Evolutionary conservation across 2,888 invertebrate genomes (phyloP).

Genomic region (Nymphalis polychloros): DNA sequence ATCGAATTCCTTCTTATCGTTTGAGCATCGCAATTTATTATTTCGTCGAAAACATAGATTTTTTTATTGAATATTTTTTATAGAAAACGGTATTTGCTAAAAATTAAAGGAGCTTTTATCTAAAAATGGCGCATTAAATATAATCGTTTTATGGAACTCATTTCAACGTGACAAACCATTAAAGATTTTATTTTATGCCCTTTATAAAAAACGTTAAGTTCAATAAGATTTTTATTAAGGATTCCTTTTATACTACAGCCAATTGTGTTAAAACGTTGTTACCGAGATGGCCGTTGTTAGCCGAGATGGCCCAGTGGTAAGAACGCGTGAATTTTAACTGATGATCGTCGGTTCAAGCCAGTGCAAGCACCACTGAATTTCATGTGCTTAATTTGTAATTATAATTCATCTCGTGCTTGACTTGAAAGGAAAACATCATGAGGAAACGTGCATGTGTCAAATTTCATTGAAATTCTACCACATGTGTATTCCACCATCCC

Average conservation of each 20-base stretch:
- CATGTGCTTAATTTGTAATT: no score
- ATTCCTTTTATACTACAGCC: neutral
- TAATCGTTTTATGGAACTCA: constrained; percentile 20
- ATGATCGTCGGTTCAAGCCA: no score
- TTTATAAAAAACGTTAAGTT: constrained; percentile 1
- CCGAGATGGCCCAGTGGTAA: no score
- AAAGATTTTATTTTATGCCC: constrained; percentile 6
- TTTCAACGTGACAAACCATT: constrained; percentile 11
- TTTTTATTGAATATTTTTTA: constrained; percentile 1
- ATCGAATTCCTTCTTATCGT: neutral
- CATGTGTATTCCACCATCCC: no score
- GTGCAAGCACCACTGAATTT: no score
- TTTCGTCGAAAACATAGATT: neutral
- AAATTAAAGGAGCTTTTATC: constrained; percentile 10
- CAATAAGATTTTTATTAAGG: neutral
- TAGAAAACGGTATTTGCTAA: constrained; percentile 9
- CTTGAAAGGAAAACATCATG: no score
- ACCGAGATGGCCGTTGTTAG: no score
- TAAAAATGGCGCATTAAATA: constrained; percentile 16
- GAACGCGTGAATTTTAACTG: no score
- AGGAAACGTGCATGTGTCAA: no score
- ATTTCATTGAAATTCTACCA: no score
- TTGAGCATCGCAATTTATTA: neutral
- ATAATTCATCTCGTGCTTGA: no score
- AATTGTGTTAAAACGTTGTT: neutral